A percentile compares a stretch with the other conserved stretches of the same genome.
These are phyloP conservation scores for Globicephala melas DNA, from an alignment of 2,113 vertebrate species.

Conservation along the genomic window DNA sequence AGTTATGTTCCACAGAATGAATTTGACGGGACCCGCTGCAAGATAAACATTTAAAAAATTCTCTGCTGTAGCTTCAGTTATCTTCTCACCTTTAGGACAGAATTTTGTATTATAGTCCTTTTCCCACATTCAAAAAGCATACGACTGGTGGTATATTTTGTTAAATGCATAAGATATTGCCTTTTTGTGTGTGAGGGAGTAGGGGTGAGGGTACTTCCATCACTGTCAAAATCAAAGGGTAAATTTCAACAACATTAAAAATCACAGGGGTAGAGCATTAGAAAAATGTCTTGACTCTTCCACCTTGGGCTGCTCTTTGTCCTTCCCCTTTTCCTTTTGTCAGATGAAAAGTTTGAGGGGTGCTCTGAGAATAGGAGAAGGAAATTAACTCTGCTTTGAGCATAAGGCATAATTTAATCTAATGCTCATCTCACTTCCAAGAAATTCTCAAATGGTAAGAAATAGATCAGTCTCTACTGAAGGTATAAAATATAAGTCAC, in stretches of 20 bases:
- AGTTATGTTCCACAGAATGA: background rate
- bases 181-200: background rate
- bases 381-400: background rate
- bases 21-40: background rate
- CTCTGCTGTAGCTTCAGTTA: background rate
- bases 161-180: background rate
- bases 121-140: background rate
- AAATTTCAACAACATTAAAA: background rate
- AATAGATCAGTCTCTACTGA: background rate
- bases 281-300: background rate
- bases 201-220: background rate
- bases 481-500: background rate
- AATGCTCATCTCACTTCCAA: background rate
- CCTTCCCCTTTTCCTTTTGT: background rate
- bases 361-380: background rate
- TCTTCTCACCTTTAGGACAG: background rate
- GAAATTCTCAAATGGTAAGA: background rate
- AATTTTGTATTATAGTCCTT: background rate
- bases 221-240: background rate
- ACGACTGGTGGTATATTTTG: background rate
- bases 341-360: background rate
- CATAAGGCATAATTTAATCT: background rate
- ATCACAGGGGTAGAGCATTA: background rate
- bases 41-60: background rate
- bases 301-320: background rate